These are phyloP conservation scores for Latrodectus elegans DNA, from an alignment of 2,888 invertebrate species.

Conservation along the genomic window DNA sequence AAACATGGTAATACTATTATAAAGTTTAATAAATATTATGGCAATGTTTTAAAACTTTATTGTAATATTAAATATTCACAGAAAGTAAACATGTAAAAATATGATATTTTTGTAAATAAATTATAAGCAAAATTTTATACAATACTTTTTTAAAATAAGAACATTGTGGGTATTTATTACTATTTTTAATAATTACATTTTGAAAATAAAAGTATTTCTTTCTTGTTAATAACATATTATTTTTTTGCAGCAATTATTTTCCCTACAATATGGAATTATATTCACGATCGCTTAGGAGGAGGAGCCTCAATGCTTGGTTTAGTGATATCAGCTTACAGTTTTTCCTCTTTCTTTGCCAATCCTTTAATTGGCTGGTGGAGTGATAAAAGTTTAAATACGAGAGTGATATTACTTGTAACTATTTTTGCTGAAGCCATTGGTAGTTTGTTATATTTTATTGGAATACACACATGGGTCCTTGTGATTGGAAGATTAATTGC, in stretches of 20 bases:
- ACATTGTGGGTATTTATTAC: background rate
- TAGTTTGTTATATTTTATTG: conserved; percentile 76
- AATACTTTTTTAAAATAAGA: background rate
- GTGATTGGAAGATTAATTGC: conserved; percentile 75
- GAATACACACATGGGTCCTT: conserved; percentile 75
- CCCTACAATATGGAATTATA: conserved; percentile 76
- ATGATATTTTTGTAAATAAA: background rate
- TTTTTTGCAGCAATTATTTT: conserved; percentile 75
- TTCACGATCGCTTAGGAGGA: conserved; percentile 73
- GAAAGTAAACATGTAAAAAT: background rate
- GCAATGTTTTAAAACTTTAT: too few species aligned
- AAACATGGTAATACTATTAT: too few species aligned
- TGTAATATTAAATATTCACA: background rate
- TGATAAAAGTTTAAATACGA: conserved; percentile 74
- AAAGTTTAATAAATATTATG: too few species aligned
- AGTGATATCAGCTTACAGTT: conserved; percentile 75
- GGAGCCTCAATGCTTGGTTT: conserved; percentile 75
- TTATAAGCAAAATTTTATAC: background rate
- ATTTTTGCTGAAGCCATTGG: conserved; percentile 74
- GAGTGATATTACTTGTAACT: conserved; percentile 74
- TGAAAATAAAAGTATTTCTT: background rate
- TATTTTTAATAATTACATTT: background rate
- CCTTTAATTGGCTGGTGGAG: conserved; percentile 75
- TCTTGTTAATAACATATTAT: background rate
- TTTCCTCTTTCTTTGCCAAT: conserved; percentile 75